A percentile compares a stretch with the other conserved stretches of the same genome.
Evolutionary conservation across 2,797 vertebrate species (phyloP).

Genomic region (Heteromormyrus szaboi): DNA sequence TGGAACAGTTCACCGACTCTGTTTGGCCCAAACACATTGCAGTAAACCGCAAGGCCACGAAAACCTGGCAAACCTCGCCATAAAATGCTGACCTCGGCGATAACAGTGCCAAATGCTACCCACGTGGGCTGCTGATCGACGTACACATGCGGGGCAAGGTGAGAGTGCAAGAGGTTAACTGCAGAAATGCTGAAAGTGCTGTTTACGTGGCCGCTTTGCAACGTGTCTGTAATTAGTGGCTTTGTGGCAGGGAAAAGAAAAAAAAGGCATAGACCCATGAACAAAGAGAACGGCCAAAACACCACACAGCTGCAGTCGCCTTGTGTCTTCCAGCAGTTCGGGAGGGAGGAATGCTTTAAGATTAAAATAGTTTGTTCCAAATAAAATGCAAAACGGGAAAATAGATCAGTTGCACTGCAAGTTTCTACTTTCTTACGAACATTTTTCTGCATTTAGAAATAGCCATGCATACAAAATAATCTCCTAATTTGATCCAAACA

Average conservation of each 20-base stretch:
- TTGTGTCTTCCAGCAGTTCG: constrained; percentile 41
- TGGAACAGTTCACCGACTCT: neutral
- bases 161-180: constrained; percentile 34
- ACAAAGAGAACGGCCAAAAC: constrained; percentile 44
- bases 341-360: constrained; percentile 45
- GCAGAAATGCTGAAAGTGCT: constrained; percentile 42
- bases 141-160: neutral
- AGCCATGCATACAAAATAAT: neutral
- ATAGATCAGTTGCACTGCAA: neutral
- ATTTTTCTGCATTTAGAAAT: neutral
- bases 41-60: neutral
- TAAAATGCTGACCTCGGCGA: neutral
- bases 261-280: constrained; percentile 48
- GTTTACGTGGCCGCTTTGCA: constrained; percentile 45
- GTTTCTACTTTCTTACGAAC: neutral
- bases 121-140: neutral
- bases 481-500: neutral
- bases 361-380: constrained; percentile 49
- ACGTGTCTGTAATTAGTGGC: constrained; percentile 59
- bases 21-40: neutral
- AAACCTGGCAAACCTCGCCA: neutral
- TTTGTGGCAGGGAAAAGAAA: constrained; percentile 43
- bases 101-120: neutral
- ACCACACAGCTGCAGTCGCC: constrained; percentile 48
- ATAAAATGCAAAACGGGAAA: constrained; percentile 26